Percentiles rank a stretch among this genome's conserved stretches.
phyloP scores from a whole-genome alignment of 2,888 invertebrate genomes.

The Conops quadrifasciatus region DNA sequence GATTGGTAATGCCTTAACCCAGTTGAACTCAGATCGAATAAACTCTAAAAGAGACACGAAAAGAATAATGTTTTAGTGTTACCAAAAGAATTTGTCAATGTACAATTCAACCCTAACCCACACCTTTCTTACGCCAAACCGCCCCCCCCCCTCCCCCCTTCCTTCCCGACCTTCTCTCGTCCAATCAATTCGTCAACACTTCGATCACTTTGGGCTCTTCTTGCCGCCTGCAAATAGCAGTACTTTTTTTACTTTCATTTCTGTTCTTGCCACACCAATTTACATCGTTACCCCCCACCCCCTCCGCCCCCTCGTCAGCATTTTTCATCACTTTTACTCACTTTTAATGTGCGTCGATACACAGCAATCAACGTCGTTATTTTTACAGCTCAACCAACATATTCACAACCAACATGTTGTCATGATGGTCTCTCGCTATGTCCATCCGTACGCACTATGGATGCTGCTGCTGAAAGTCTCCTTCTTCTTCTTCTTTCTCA shows the following conservation, averaged over 20 bases:
- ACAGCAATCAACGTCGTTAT: slow-evolving; percentile 21
- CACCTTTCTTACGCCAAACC: no score
- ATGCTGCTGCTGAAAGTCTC: background rate
- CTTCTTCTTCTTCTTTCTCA: background rate
- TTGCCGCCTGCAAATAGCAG: background rate
- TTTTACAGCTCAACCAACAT: slow-evolving; percentile 31
- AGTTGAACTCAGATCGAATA: no score
- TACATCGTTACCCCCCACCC: background rate
- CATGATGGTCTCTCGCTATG: background rate
- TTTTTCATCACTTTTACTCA: background rate
- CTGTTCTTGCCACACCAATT: background rate
- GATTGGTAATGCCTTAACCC: no score
- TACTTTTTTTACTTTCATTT: background rate
- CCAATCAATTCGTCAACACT: background rate
- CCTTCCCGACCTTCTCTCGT: background rate
- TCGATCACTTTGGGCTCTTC: background rate
- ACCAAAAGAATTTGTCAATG: no score
- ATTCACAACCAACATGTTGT: background rate
- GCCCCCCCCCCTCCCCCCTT: background rate
- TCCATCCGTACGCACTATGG: background rate
- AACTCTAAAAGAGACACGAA: no score
- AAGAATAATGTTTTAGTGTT: no score
- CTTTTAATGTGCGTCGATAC: slow-evolving; percentile 25
- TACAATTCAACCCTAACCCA: no score
- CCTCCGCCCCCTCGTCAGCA: background rate